Percentiles rank a stretch among this genome's conserved stretches.
These are phyloP conservation scores for Lithophane socia DNA, from an alignment of 2,888 invertebrate genomes.

Conservation along the genomic window DNA sequence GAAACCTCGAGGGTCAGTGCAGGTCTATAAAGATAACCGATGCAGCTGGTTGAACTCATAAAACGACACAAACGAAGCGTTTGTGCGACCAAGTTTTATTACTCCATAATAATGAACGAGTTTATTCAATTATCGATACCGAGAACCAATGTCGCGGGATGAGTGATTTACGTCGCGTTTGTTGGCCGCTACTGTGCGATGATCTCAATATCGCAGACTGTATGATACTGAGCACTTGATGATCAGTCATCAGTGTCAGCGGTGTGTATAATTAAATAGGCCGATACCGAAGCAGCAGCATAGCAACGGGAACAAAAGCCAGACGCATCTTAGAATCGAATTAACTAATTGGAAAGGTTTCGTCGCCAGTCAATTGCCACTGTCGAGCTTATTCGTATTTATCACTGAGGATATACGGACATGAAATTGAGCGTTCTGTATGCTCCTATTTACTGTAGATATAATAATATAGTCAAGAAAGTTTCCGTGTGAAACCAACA, in stretches of 20 bases:
- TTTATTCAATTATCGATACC: slow-evolving; percentile 88
- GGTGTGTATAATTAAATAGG: slow-evolving; percentile 42
- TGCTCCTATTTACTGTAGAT: not conserved
- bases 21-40: slow-evolving; percentile 75
- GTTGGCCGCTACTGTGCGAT: slow-evolving; percentile 63
- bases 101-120: slow-evolving; percentile 86
- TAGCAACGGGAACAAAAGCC: slow-evolving; percentile 69
- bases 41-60: slow-evolving; percentile 87
- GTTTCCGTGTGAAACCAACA: not conserved
- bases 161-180: slow-evolving; percentile 81
- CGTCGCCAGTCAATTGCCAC: slow-evolving; percentile 81
- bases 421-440: slow-evolving; percentile 31
- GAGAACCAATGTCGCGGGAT: slow-evolving; percentile 83
- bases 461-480: not conserved
- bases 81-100: slow-evolving; percentile 85
- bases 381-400: slow-evolving; percentile 81
- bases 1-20: slow-evolving; percentile 81
- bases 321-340: slow-evolving; percentile 73
- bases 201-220: slow-evolving; percentile 66
- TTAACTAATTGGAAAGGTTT: slow-evolving; percentile 84
- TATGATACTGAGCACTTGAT: slow-evolving; percentile 50
- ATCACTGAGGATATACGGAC: slow-evolving; percentile 74
- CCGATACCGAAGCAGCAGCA: slow-evolving; percentile 48
- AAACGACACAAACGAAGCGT: slow-evolving; percentile 84
- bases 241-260: slow-evolving; percentile 45